These are phyloP conservation scores for Campaea margaritaria DNA, from an alignment of 2,888 invertebrate species.

Conservation along the genomic window DNA sequence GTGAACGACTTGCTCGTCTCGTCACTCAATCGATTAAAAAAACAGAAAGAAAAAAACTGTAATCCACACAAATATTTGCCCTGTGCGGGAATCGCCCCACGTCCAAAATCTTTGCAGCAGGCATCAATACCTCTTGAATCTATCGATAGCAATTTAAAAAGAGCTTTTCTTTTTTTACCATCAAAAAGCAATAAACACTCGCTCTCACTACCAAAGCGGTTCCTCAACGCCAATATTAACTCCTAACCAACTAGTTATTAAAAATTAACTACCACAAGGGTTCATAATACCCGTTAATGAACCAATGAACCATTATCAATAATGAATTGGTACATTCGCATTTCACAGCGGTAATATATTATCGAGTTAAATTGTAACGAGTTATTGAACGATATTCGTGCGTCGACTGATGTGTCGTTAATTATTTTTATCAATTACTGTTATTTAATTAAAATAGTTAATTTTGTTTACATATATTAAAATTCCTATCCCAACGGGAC, in stretches of 20 bases:
- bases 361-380: neutral
- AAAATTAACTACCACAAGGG: neutral
- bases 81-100: no score
- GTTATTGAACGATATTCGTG: slow-evolving; percentile 2
- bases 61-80: no score
- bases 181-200: neutral
- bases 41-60: no score
- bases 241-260: no score
- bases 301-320: slow-evolving; percentile 1
- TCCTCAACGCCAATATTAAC: neutral
- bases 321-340: neutral
- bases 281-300: neutral
- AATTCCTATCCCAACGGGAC: no score
- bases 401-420: slow-evolving; percentile 1
- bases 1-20: no score
- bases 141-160: no score
- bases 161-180: neutral
- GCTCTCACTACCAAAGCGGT: no score
- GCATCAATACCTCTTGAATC: no score
- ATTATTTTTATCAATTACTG: neutral
- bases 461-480: no score
- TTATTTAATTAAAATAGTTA: neutral
- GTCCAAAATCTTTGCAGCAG: no score
- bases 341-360: neutral
- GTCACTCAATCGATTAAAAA: no score